A percentile compares a stretch with the other conserved stretches of the same genome.
Conservation (phyloP, 2,113 vertebrate genomes). For the Fregetta grallaria region DNA sequence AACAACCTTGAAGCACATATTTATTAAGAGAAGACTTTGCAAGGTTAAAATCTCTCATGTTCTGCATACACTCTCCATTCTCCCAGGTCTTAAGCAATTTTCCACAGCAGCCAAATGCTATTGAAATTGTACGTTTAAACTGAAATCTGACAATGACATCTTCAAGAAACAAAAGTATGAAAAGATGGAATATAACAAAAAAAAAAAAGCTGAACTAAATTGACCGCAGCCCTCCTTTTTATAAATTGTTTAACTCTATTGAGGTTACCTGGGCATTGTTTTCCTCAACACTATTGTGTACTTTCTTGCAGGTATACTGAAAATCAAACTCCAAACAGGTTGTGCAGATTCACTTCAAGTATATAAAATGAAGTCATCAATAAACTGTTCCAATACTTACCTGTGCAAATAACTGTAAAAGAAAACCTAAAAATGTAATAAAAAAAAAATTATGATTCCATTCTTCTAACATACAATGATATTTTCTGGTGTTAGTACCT, state of each 20-base stretch:
- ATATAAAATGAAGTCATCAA: background rate
- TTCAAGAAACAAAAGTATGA: background rate
- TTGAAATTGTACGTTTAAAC: background rate
- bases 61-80: background rate
- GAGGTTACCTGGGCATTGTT: background rate
- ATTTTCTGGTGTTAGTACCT: slow-evolving; percentile 71
- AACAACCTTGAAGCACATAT: background rate
- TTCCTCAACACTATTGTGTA: background rate
- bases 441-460: background rate
- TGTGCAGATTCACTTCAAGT: background rate
- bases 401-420: background rate
- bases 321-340: background rate
- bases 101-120: background rate
- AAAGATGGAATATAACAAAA: background rate
- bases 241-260: background rate
- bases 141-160: background rate
- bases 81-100: background rate
- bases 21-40: background rate
- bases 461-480: background rate
- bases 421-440: background rate
- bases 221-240: background rate
- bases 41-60: background rate
- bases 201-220: background rate
- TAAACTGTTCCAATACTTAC: background rate
- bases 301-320: background rate